Evolutionary conservation across 92 coral and sea anemone species (phyloP), one percentile per base, ranked within the genome.

Genomic region (Bergia sp.): DNA sequence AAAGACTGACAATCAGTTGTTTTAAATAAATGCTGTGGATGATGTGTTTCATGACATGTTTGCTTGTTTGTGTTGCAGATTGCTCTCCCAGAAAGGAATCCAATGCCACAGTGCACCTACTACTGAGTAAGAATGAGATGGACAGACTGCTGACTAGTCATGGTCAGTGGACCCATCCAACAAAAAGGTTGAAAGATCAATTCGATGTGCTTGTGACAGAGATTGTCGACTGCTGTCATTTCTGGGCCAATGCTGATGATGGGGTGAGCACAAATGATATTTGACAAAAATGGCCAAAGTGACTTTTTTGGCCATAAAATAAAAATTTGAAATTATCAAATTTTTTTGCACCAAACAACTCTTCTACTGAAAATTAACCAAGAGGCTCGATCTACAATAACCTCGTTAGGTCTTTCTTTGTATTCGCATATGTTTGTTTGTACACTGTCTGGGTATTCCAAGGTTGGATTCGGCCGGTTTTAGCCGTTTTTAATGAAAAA

Each of bases 211-310:
- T 95, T 11, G 93, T 96, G 13, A 95, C 96, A n/a, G 99, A 96
- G 20, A 81, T 96, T 12, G 89, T 95, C 21, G 98, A 95, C 85
- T 85, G 94, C 61, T 95, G 99, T 43, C 92, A 91, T 41, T 96
- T 95, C 88, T 96, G 99, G 98, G 99, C 94, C 1, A 92, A 96
- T 65, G 82, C 94, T 66, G 94, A 91, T 84, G 93, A 92, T 73
- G 82, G 90, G 98, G 99, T 96, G 86, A 83, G 96, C 36, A 23
- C 16, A 47, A 10, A 29, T 53, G 81, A n/a, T 38, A 16, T 15
- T 6, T 8, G 23, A 4, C 2, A 20, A 38, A 45, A n/a, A n/a
- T 6, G 12, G 4, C 15, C 23, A 0, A 65, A n/a, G 29, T n/a
- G 29, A 18, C 29, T 65, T 11, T 5, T 15, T 65, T 29, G 29